Conservation (phyloP, 2,113 vertebrate genomes). For the Menidia beryllina region DNA sequence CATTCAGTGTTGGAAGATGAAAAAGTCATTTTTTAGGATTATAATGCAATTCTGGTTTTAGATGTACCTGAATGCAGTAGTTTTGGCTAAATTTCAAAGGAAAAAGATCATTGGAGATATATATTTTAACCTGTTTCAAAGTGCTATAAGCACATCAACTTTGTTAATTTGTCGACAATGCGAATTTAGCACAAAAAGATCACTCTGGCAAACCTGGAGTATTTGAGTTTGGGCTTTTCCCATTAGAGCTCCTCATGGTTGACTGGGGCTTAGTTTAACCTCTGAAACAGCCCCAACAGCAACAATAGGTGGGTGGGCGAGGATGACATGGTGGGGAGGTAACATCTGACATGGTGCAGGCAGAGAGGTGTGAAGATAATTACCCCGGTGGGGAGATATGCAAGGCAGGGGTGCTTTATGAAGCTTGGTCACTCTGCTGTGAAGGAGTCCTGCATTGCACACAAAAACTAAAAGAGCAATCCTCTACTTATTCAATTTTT, state of each 20-base stretch:
- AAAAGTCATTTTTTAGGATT: neutral
- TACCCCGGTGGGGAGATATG: constrained; percentile 75
- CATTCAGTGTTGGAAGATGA: neutral
- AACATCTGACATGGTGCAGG: constrained; percentile 53
- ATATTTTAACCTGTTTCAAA: constrained; percentile 35
- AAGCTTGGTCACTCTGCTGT: constrained; percentile 70
- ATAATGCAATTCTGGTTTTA: neutral
- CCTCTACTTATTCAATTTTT: constrained; percentile 52
- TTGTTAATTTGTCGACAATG: constrained; percentile 39
- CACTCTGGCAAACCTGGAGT: constrained; percentile 67
- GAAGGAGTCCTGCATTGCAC: constrained; percentile 71
- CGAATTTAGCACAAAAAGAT: constrained; percentile 56
- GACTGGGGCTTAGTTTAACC: constrained; percentile 66
- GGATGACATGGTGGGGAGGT: constrained; percentile 53
- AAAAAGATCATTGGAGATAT: no score
- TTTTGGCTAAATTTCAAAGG: constrained; percentile 5
- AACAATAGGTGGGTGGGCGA: constrained; percentile 36
- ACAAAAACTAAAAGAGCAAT: constrained; percentile 55
- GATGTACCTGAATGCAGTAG: neutral
- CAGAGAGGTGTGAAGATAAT: constrained; percentile 82
- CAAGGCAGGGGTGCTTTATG: constrained; percentile 67
- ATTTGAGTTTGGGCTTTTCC: constrained; percentile 75
- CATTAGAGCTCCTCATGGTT: constrained; percentile 67
- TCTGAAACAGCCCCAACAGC: constrained; percentile 38
- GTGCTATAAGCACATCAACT: constrained; percentile 29